Percentiles rank a stretch among this genome's conserved stretches.
Conservation (phyloP, 2,888 invertebrate species). For the Cataglyphis livida region DNA sequence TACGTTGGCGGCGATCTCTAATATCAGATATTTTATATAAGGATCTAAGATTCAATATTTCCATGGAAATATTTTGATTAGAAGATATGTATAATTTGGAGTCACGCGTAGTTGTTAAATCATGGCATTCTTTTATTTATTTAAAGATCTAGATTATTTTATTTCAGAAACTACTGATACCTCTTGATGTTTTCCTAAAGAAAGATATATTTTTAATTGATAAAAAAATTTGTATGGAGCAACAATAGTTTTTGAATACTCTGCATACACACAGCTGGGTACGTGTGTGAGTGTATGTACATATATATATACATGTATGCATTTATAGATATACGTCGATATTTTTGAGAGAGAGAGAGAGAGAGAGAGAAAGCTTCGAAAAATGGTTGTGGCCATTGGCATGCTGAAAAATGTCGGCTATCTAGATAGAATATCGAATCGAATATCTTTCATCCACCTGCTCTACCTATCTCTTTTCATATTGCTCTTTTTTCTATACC, state of each 20-base stretch:
- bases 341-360: background rate
- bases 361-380: slow-evolving; percentile 42
- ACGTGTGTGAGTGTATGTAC: background rate
- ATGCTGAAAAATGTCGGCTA: slow-evolving; percentile 67
- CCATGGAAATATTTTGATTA: background rate
- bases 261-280: slow-evolving; percentile 4
- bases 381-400: slow-evolving; percentile 62
- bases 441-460: slow-evolving; percentile 32
- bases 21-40: slow-evolving; percentile 44
- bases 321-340: slow-evolving; percentile 10
- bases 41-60: slow-evolving; percentile 22
- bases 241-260: slow-evolving; percentile 18
- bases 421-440: slow-evolving; percentile 71
- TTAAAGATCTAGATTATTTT: background rate
- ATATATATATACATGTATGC: background rate
- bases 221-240: slow-evolving; percentile 5
- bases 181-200: background rate
- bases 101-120: background rate
- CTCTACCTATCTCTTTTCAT: background rate
- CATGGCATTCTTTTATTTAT: background rate
- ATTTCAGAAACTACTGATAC: background rate
- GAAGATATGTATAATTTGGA: background rate
- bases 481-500: slow-evolving; percentile 40
- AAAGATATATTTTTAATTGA: slow-evolving; percentile 10
- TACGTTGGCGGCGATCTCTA: slow-evolving; percentile 16